Conservation (phyloP, 2,797 vertebrate genomes). For the Tamandua tetradactyla region DNA sequence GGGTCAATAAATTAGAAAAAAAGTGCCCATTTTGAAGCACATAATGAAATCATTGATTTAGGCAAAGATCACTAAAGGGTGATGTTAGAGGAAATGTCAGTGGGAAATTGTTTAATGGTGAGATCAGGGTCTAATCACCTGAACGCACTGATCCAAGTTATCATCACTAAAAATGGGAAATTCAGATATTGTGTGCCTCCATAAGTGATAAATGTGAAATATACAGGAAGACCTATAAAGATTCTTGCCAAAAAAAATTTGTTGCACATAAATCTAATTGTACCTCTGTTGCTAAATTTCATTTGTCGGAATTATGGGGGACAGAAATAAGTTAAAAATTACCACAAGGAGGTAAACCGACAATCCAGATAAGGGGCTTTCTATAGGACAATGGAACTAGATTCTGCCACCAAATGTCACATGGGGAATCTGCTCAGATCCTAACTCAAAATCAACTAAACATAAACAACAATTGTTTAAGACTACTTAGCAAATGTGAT, state of each 20-base stretch:
- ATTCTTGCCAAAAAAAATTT: neutral
- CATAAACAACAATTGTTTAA: neutral
- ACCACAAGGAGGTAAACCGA: neutral
- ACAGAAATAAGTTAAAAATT: neutral
- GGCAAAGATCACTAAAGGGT: neutral
- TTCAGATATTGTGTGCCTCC: neutral
- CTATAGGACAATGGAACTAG: neutral
- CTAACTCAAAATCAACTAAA: neutral
- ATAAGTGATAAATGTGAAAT: neutral
- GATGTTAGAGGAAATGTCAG: neutral
- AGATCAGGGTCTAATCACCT: neutral
- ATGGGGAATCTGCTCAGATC: neutral
- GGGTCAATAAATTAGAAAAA: neutral
- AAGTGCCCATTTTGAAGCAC: neutral
- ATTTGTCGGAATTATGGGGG: neutral
- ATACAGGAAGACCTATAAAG: neutral
- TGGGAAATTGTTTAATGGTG: neutral
- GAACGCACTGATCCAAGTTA: neutral
- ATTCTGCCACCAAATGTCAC: neutral
- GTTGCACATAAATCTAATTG: neutral
- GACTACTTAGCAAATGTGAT: neutral
- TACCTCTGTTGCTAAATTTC: neutral
- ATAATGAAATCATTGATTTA: neutral
- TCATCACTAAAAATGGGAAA: constrained; percentile 16
- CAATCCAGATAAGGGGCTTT: neutral